Base-by-base conservation (phyloP, 2,888 invertebrate species). In the Candidula unifasciata region DNA sequence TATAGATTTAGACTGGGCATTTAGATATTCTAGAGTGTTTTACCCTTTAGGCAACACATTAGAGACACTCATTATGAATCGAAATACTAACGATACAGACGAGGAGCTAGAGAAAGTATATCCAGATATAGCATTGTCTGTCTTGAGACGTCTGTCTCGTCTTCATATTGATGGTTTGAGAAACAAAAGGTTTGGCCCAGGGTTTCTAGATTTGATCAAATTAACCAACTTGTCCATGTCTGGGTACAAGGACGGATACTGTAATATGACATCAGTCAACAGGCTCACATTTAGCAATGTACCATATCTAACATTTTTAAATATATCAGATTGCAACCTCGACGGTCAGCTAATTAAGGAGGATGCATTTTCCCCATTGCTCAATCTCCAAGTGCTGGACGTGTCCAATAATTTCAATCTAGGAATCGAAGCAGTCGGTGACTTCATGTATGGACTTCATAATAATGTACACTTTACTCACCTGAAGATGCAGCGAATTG, bases 251-350 rank as follows among this genome's bases (percentile, higher is more conserved):
- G 37, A 66, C 8, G 82, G 82, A 8, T 74, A 64, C 37, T 85
- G 85, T 35, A 57, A 80, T 37, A 37, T 85, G 37, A 21, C 1
- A 3, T 30, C n/a, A 3, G 18, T 85, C 16, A 35, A 33, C 1
- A 83, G 74, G 30, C 3, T 35, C 52, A 82, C 82, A 3, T 85
- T 85, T n/a, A 27, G 57, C 10, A 35, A 82, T 33, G 10, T 79
- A 33, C 30, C 60, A 16, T 18, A 54, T 8, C 64, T 85, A 21
- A 18, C 3, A 37, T 33, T 71, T 54, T 54, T 85, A 6, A 79
- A 85, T 52, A 27, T 85, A 33, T 79, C 85, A 21, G 64, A 74
- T n/a, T 85, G 85, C 66, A 82, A 74, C n/a, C 35, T 85, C 6
- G 27, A 35, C 21, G 71, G 74, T 18, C n/a, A 16, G 13, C 37